A percentile compares a stretch with the other conserved stretches of the same genome.
These are phyloP conservation scores for Coremacera marginata DNA, from an alignment of 2,888 invertebrate species.

Conservation along the genomic window DNA sequence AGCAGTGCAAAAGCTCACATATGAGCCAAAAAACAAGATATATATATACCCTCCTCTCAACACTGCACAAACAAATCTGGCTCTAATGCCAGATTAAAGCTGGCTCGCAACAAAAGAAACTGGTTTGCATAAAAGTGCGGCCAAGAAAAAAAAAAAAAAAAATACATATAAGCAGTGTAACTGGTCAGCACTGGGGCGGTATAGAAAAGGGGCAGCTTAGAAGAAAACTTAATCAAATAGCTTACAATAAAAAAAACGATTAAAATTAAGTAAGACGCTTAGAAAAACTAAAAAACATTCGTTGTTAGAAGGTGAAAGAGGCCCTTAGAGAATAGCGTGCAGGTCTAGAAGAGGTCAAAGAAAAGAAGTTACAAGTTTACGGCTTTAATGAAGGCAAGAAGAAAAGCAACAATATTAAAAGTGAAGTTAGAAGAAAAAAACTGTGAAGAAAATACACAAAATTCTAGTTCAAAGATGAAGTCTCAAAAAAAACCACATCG, in stretches of 20 bases:
- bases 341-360: too few relatives aligned
- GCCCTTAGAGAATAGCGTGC: too few relatives aligned
- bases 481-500: too few relatives aligned
- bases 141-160: background rate
- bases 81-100: constrained; percentile 5
- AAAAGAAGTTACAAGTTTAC: too few relatives aligned
- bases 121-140: constrained; percentile 23
- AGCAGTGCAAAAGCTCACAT: background rate
- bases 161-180: background rate
- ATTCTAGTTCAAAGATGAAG: too few relatives aligned
- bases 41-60: background rate
- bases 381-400: too few relatives aligned
- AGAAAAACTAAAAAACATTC: too few relatives aligned
- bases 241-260: background rate
- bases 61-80: background rate
- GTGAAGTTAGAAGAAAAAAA: too few relatives aligned
- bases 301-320: too few relatives aligned
- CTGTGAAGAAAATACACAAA: too few relatives aligned
- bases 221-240: background rate
- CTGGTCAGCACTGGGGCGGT: background rate
- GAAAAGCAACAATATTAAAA: too few relatives aligned
- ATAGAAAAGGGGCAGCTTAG: background rate
- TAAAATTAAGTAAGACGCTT: background rate
- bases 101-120: background rate
- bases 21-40: constrained; percentile 4